These are phyloP conservation scores for Girardinichthys multiradiatus DNA, from an alignment of 2,113 vertebrate genomes.

Conservation along the genomic window DNA sequence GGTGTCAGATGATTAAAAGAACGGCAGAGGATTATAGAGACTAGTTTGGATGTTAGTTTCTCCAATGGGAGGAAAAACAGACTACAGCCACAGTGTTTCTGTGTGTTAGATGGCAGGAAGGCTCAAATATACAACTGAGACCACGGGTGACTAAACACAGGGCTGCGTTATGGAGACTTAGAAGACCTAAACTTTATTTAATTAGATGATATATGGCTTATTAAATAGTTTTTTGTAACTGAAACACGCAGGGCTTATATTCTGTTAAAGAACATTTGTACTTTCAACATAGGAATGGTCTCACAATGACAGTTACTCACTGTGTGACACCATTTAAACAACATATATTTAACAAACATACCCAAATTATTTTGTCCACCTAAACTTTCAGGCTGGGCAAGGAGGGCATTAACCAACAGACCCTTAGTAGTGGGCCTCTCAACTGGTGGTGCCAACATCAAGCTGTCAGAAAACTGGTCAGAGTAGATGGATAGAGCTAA, in stretches of 20 bases:
- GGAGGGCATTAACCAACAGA: too few species aligned
- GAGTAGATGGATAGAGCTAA: too few species aligned
- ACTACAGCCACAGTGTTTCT: conserved; percentile 36
- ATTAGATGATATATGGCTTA: conserved; percentile 84
- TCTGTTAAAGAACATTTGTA: conserved; percentile 40
- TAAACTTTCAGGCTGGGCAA: too few species aligned
- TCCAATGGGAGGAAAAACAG: conserved; percentile 39
- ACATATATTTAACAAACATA: too few species aligned
- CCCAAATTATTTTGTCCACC: too few species aligned
- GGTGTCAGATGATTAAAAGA: conserved; percentile 95
- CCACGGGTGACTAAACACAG: conserved; percentile 75
- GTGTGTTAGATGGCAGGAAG: conserved; percentile 55
- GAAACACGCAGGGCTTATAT: conserved; percentile 72
- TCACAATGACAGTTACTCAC: background rate
- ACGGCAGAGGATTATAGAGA: conserved; percentile 90
- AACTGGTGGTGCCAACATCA: too few species aligned
- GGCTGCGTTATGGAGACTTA: conserved; percentile 79
- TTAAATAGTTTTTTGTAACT: conserved; percentile 81
- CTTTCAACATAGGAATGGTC: background rate
- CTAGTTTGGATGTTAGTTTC: conserved; percentile 80
- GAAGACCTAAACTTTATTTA: conserved; percentile 84
- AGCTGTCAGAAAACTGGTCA: too few species aligned
- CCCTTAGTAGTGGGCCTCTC: too few species aligned
- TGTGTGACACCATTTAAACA: too few species aligned
- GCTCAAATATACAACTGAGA: conserved; percentile 45